Percentiles rank a stretch among this genome's conserved stretches.
Conservation (phyloP, 1,140 invertebrate species). For the Acyrthosiphon pisum region DNA sequence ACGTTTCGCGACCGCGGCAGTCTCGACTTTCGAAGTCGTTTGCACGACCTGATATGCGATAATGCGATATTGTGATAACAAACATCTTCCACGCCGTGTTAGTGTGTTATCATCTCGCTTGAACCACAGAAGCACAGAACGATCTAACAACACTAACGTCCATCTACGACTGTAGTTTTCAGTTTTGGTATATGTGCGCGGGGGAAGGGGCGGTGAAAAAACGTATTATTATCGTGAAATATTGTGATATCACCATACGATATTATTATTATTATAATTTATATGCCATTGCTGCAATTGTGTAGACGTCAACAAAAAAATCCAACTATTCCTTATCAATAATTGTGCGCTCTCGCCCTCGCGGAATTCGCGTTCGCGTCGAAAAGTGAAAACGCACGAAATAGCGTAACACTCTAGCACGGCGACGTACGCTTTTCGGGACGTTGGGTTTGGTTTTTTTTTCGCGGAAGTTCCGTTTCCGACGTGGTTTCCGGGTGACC, state of each 20-base stretch:
- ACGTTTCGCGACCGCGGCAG: too few species aligned
- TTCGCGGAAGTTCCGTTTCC: neutral
- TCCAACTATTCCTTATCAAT: neutral
- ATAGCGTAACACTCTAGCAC: neutral
- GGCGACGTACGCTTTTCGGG: neutral
- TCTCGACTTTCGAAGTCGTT: too few species aligned
- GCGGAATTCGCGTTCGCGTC: neutral
- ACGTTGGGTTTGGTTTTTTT: neutral
- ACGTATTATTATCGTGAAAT: neutral
- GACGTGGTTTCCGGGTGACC: neutral
- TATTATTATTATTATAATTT: neutral
- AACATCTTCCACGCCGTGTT: neutral
- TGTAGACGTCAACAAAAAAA: constrained; percentile 53
- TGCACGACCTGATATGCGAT: too few species aligned
- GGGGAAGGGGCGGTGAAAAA: constrained; percentile 36
- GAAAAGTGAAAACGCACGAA: neutral
- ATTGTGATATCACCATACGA: neutral
- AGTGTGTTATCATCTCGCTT: neutral
- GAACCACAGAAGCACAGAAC: neutral
- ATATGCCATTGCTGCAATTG: neutral
- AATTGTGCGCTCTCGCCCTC: neutral
- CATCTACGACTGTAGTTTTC: neutral
- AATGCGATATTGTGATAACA: neutral
- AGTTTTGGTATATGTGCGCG: neutral
- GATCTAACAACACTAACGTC: neutral